phyloP scores from a whole-genome alignment of 2,888 invertebrate genomes.

The Nebria salina region DNA sequence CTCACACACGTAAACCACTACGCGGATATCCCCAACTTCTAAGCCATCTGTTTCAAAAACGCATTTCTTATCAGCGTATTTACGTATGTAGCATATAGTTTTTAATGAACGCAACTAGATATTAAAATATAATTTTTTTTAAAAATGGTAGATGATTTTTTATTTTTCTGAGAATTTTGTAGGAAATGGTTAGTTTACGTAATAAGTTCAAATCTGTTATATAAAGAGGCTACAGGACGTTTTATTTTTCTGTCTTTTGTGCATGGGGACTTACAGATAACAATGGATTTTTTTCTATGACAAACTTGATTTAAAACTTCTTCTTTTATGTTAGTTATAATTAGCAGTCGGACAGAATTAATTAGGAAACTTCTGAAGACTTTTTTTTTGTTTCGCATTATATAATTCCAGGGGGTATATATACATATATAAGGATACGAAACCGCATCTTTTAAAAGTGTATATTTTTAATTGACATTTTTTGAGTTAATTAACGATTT shows the following conservation, averaged over 20 bases:
- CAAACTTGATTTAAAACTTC: slow-evolving; percentile 47
- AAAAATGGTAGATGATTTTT: too few relatives aligned
- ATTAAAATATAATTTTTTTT: background rate
- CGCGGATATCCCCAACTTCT: background rate
- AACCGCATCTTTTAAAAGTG: slow-evolving; percentile 47
- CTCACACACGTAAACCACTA: slow-evolving; percentile 19
- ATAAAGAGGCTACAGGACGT: slow-evolving; percentile 15
- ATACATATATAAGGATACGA: background rate
- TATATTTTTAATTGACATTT: slow-evolving; percentile 47
- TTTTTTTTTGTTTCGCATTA: slow-evolving; percentile 20
- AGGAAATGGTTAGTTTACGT: slow-evolving; percentile 35
- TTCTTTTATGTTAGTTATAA: slow-evolving; percentile 47
- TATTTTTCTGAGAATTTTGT: background rate
- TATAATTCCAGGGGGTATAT: background rate
- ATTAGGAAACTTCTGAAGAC: slow-evolving; percentile 46
- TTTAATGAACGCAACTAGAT: background rate
- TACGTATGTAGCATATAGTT: background rate
- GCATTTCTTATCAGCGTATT: slow-evolving; percentile 39
- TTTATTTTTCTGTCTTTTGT: slow-evolving; percentile 40
- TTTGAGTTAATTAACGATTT: slow-evolving; percentile 44
- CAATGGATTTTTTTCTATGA: slow-evolving; percentile 46
- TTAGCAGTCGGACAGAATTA: slow-evolving; percentile 47
- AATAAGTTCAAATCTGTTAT: slow-evolving; percentile 42
- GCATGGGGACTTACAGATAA: slow-evolving; percentile 39
- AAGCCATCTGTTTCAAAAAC: slow-evolving; percentile 36